Evolutionary conservation across 2,888 invertebrate genomes (phyloP).

Genomic region (Crossocerus cetratus): DNA sequence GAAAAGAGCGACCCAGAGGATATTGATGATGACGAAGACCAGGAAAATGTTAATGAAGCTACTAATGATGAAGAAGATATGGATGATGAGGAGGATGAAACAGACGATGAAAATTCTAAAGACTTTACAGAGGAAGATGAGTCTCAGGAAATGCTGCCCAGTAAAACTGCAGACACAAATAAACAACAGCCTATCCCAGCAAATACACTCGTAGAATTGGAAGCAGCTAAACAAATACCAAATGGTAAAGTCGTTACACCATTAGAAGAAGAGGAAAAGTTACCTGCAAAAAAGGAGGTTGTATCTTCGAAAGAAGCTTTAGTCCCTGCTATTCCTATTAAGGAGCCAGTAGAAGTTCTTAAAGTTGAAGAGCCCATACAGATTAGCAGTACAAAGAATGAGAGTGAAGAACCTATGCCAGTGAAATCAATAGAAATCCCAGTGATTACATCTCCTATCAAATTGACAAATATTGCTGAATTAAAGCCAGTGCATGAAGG

Average conservation of each 20-base stretch:
- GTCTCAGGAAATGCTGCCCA: slow-evolving; percentile 53
- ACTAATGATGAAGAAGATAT: slow-evolving; percentile 60
- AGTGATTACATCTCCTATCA: slow-evolving; percentile 72
- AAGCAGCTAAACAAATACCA: slow-evolving; percentile 18
- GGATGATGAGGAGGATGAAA: slow-evolving; percentile 57
- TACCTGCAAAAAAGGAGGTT: not conserved
- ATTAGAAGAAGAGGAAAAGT: slow-evolving; percentile 18
- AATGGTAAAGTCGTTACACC: slow-evolving; percentile 33
- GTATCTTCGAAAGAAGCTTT: slow-evolving; percentile 12
- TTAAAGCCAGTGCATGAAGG: slow-evolving; percentile 62
- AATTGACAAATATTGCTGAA: slow-evolving; percentile 65
- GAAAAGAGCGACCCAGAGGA: slow-evolving; percentile 68
- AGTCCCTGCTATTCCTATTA: slow-evolving; percentile 10
- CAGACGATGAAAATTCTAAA: slow-evolving; percentile 63
- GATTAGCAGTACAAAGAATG: slow-evolving; percentile 23
- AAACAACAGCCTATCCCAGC: not conserved
- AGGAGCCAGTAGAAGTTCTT: slow-evolving; percentile 18
- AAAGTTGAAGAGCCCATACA: slow-evolving; percentile 22
- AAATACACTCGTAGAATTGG: not conserved
- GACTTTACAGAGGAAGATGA: slow-evolving; percentile 64
- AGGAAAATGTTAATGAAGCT: slow-evolving; percentile 39
- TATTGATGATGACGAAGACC: slow-evolving; percentile 59
- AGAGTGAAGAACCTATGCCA: slow-evolving; percentile 40
- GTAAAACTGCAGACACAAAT: slow-evolving; percentile 40
- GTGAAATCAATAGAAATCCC: slow-evolving; percentile 71